Evolutionary conservation across 2,888 invertebrate genomes (phyloP).

Genomic region (Chaetogeoica ovagalla): DNA sequence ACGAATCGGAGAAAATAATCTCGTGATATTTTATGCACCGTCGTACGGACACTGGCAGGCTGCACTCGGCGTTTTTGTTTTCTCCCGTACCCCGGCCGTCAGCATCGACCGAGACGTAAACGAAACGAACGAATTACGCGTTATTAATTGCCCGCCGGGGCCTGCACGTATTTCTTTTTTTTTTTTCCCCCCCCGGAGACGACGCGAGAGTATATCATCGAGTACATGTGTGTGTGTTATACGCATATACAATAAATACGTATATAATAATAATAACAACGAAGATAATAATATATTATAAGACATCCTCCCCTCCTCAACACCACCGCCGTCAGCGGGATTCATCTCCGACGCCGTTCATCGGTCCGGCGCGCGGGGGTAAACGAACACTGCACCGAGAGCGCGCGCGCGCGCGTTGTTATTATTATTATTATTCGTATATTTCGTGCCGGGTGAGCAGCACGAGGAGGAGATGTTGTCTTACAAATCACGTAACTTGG

Average conservation of each 20-base stretch:
- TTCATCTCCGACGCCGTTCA: neutral
- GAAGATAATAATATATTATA: constrained; percentile 20
- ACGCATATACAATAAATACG: neutral
- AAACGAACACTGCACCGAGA: constrained; percentile 23
- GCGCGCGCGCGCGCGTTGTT: neutral
- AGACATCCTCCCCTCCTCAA: too few relatives aligned
- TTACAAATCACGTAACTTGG: constrained; percentile 53
- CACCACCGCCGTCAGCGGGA: neutral
- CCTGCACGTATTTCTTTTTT: too few relatives aligned
- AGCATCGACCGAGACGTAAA: too few relatives aligned
- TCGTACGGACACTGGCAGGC: too few relatives aligned
- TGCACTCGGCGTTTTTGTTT: too few relatives aligned
- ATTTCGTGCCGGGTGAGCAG: too few relatives aligned
- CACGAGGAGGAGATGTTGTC: constrained; percentile 35
- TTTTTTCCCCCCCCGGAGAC: neutral
- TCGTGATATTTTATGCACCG: too few relatives aligned
- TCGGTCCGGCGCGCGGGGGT: constrained; percentile 28
- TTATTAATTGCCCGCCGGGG: neutral
- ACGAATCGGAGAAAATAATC: too few relatives aligned
- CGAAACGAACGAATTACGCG: too few relatives aligned
- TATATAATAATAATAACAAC: too few relatives aligned
- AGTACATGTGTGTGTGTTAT: too few relatives aligned
- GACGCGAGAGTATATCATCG: neutral
- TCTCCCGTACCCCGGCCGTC: too few relatives aligned
- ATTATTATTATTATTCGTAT: neutral